Evolutionary conservation across 2,797 vertebrate genomes (phyloP).

Genomic region (Scleropages formosus): DNA sequence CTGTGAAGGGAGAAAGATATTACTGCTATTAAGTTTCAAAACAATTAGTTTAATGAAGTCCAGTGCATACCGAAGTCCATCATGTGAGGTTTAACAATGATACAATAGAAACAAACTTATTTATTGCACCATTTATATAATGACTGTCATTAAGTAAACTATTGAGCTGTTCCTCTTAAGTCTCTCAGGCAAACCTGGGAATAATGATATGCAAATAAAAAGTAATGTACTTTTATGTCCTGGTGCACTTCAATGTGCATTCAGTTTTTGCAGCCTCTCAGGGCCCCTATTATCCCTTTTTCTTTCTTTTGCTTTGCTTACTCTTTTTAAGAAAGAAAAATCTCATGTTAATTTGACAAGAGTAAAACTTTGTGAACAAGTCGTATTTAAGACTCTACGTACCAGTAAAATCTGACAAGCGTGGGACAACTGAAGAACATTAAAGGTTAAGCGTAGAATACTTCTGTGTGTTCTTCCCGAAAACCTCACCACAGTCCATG

Average conservation of each 20-base stretch:
- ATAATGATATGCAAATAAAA: neutral
- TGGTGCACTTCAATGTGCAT: neutral
- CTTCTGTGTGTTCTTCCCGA: neutral
- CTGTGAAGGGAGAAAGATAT: no score
- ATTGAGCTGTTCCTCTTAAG: slow-evolving; percentile 1
- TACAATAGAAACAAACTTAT: no score
- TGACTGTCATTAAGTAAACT: neutral
- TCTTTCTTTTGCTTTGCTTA: no score
- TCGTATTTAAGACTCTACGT: no score
- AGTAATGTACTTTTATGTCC: neutral
- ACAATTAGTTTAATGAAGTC: no score
- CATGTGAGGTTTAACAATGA: no score
- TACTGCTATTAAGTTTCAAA: no score
- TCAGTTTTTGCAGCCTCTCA: neutral
- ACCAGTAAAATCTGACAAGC: no score
- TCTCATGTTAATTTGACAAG: slow-evolving; percentile 19
- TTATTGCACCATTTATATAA: neutral
- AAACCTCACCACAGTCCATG: neutral
- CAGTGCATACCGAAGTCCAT: no score
- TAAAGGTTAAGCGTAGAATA: neutral
- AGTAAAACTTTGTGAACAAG: neutral
- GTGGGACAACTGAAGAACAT: neutral
- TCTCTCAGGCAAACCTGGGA: neutral
- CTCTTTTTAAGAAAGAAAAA: neutral
- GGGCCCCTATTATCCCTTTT: slow-evolving; percentile 2